These are phyloP conservation scores for Ptychobarbus kaznakovi DNA, from an alignment of 2,797 vertebrate species.

Conservation along the genomic window DNA sequence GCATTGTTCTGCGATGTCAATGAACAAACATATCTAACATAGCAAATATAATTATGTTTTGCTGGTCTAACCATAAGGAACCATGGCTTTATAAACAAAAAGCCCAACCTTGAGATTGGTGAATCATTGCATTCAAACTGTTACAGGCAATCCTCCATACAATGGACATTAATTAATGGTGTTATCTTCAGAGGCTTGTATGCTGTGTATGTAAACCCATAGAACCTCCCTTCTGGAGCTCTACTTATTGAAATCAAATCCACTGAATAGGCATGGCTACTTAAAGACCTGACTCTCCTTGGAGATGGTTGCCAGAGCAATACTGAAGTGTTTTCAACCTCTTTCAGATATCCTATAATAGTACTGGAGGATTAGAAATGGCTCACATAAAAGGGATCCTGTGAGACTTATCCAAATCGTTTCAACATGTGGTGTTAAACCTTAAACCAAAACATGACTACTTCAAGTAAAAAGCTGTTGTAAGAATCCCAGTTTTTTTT, in stretches of 20 bases:
- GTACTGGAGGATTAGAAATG: conserved; percentile 54
- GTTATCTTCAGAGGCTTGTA: conserved; percentile 3
- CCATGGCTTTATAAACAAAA: conserved; percentile 7
- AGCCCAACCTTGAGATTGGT: background rate
- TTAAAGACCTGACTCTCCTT: conserved; percentile 49
- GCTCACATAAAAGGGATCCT: conserved; percentile 51
- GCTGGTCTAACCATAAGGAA: background rate
- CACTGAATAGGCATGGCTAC: conserved; percentile 38
- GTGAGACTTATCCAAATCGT: conserved; percentile 44
- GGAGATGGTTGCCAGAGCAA: conserved; percentile 54
- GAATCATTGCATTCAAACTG: background rate
- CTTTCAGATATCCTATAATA: conserved; percentile 55
- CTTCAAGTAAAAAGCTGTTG: conserved; percentile 1
- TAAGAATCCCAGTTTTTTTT: background rate
- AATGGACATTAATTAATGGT: conserved; percentile 13
- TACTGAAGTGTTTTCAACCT: conserved; percentile 50
- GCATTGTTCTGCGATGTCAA: background rate
- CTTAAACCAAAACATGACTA: conserved; percentile 29
- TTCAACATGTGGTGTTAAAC: conserved; percentile 23
- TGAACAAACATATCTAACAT: conserved; percentile 11
- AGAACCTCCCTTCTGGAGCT: background rate
- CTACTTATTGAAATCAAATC: conserved; percentile 38
- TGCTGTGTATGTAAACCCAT: conserved; percentile 10
- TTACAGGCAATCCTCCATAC: background rate
- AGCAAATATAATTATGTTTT: background rate